Percentiles rank a stretch among this genome's conserved stretches.
These are phyloP conservation scores for Acleris emargana DNA, from an alignment of 2,888 invertebrate species.

Conservation along the genomic window DNA sequence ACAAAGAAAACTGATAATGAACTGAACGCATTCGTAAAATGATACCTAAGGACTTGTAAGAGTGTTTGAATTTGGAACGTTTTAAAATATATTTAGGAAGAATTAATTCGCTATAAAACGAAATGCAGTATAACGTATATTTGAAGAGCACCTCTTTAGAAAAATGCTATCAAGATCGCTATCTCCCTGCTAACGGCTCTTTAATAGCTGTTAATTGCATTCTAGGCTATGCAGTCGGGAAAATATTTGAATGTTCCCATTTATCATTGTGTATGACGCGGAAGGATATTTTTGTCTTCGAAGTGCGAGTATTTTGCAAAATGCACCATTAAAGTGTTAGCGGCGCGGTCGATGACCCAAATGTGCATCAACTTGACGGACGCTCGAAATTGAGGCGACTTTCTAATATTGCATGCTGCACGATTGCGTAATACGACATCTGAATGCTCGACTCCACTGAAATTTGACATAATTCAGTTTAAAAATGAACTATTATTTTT, in stretches of 20 bases:
- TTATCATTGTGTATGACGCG: neutral
- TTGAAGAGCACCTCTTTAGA: neutral
- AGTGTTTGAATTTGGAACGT: too few relatives aligned
- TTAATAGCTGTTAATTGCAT: slow-evolving; percentile 9
- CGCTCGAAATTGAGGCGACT: slow-evolving; percentile 70
- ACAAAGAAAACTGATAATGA: too few relatives aligned
- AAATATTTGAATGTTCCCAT: slow-evolving; percentile 1
- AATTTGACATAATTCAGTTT: neutral
- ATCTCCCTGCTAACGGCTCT: neutral
- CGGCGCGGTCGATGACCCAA: slow-evolving; percentile 65
- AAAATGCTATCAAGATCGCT: neutral
- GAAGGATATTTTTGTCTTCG: neutral
- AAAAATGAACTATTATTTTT: neutral
- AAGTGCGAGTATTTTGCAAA: slow-evolving; percentile 44
- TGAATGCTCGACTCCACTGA: neutral
- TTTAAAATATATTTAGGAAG: too few relatives aligned
- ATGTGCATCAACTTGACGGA: slow-evolving; percentile 66
- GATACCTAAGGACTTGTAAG: too few relatives aligned
- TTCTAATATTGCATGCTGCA: slow-evolving; percentile 74
- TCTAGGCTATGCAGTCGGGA: slow-evolving; percentile 2
- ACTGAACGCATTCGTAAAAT: too few relatives aligned
- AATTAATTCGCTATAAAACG: too few relatives aligned
- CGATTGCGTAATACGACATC: slow-evolving; percentile 48
- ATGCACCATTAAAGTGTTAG: slow-evolving; percentile 59
- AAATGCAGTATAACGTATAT: neutral